phyloP scores from a whole-genome alignment of 2,797 vertebrate genomes.

The Gadopsis marmoratus region DNA sequence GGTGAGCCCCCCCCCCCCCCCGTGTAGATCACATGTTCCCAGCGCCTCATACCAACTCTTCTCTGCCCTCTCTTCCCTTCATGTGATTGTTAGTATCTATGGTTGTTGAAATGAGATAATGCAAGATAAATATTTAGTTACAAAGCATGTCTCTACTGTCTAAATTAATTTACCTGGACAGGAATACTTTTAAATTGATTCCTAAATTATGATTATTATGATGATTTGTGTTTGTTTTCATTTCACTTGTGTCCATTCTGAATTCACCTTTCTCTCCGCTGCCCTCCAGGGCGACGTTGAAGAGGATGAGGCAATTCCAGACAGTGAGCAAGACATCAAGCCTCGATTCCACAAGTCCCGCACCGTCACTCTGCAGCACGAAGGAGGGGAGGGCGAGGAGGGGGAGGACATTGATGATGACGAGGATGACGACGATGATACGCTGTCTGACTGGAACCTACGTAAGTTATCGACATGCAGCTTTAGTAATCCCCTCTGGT shows the following conservation, averaged over 20 bases:
- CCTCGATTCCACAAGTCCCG: constrained; percentile 97
- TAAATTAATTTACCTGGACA: too few species aligned
- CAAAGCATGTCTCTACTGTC: too few species aligned
- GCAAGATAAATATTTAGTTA: too few species aligned
- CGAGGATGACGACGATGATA: constrained; percentile 93
- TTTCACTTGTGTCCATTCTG: background rate
- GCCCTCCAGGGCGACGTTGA: constrained; percentile 86
- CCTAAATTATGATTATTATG: too few species aligned
- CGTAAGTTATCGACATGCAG: constrained; percentile 79
- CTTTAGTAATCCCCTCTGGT: background rate
- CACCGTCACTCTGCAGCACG: constrained; percentile 92
- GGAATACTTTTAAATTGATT: too few species aligned
- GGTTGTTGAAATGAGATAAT: too few species aligned
- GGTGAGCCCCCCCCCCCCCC: constrained; percentile 75
- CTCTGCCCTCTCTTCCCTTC: background rate
- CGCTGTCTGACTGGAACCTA: constrained; percentile 94
- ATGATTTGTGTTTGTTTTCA: too few species aligned
- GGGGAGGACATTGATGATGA: constrained; percentile 91
- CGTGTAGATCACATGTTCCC: background rate
- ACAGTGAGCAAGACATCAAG: constrained; percentile 96
- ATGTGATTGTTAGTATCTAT: too few species aligned
- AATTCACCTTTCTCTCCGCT: constrained; percentile 4
- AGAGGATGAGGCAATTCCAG: constrained; percentile 91
- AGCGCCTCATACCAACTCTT: background rate
- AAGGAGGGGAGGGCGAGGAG: constrained; percentile 89